These are phyloP conservation scores for Sclerurus mexicanus DNA, from an alignment of 2,113 vertebrate species.

Conservation along the genomic window DNA sequence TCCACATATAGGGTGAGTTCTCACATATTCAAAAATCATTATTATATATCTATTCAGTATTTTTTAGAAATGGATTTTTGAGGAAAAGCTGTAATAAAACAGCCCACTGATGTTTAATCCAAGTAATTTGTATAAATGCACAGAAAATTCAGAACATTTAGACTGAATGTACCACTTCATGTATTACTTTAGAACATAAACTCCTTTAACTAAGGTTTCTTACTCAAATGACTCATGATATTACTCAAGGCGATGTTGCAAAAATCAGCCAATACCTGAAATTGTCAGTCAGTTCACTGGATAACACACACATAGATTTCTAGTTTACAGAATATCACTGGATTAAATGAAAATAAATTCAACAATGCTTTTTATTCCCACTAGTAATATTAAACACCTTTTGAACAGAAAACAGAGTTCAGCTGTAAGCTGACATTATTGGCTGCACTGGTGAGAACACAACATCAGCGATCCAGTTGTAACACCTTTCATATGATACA, in stretches of 20 bases:
- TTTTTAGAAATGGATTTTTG: not conserved
- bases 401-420: not conserved
- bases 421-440: not conserved
- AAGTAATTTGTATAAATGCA: not conserved
- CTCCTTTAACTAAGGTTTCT: not conserved
- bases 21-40: not conserved
- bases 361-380: not conserved
- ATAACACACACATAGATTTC: not conserved
- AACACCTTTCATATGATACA: not conserved
- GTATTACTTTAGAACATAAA: not conserved
- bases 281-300: not conserved
- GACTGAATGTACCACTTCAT: not conserved
- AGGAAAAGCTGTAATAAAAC: not conserved
- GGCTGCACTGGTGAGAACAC: not conserved
- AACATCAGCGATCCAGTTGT: rapidly evolving
- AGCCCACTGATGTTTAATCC: not conserved
- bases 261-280: not conserved
- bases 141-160: not conserved
- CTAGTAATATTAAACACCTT: not conserved
- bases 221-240: not conserved
- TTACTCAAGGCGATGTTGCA: not conserved
- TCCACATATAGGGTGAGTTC: not conserved
- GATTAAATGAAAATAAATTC: not conserved
- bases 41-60: not conserved
- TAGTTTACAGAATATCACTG: not conserved